Percentiles rank a stretch among this genome's conserved stretches.
These are phyloP conservation scores for Nomada ferruginata DNA, from an alignment of 2,888 invertebrate genomes.

Conservation along the genomic window DNA sequence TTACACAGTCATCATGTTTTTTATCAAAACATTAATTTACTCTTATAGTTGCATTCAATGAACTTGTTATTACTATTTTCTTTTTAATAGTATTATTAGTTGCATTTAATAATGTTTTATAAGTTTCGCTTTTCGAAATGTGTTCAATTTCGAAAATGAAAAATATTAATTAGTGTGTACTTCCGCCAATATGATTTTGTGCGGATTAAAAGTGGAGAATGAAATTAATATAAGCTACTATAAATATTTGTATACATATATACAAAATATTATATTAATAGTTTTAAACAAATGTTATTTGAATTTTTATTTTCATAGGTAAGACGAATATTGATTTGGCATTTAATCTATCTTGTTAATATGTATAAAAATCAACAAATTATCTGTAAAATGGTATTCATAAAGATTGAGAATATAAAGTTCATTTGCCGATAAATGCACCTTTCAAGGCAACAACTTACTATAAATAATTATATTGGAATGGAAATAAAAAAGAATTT, in stretches of 20 bases:
- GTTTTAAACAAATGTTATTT: slow-evolving; percentile 33
- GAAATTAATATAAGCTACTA: slow-evolving; percentile 26
- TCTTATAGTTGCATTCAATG: slow-evolving; percentile 33
- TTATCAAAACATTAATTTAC: slow-evolving; percentile 48
- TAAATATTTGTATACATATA: slow-evolving; percentile 49
- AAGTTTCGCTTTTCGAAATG: slow-evolving; percentile 15
- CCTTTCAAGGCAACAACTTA: slow-evolving; percentile 31
- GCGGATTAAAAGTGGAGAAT: not conserved
- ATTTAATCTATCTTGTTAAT: slow-evolving; percentile 34
- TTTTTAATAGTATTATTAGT: slow-evolving; percentile 36
- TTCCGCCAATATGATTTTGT: slow-evolving; percentile 2
- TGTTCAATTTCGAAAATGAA: slow-evolving; percentile 8
- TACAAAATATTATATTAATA: slow-evolving; percentile 44
- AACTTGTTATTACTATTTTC: slow-evolving; percentile 20
- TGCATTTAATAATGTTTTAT: slow-evolving; percentile 39
- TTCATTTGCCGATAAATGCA: slow-evolving; percentile 26
- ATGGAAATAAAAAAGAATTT: slow-evolving; percentile 42
- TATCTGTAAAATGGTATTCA: slow-evolving; percentile 38
- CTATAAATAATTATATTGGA: slow-evolving; percentile 45
- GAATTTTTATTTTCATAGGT: slow-evolving; percentile 16
- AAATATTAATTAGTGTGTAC: not conserved
- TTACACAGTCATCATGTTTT: slow-evolving; percentile 37
- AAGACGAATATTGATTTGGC: slow-evolving; percentile 16
- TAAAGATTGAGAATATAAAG: slow-evolving; percentile 46
- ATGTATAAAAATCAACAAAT: slow-evolving; percentile 39